phyloP scores from a whole-genome alignment of 35 echinoderm and acorn worm genomes.

The Ptychodera flava region DNA sequence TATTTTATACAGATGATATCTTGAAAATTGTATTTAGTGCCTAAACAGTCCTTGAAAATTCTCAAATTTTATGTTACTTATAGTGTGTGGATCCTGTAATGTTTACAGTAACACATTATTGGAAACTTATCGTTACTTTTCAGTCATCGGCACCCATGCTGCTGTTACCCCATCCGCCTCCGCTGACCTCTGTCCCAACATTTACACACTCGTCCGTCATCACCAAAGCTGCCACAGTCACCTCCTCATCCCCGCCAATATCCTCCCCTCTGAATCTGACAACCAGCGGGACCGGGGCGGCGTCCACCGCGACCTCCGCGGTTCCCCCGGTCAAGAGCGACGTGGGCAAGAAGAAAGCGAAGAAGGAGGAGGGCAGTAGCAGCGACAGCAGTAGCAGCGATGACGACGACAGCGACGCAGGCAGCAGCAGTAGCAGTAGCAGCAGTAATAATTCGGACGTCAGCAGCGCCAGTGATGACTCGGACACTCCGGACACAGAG shows the following conservation, averaged over 20 bases:
- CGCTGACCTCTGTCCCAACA: not conserved
- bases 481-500: not conserved
- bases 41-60: no score
- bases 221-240: not conserved
- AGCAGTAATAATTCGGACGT: not conserved
- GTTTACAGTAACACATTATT: no score
- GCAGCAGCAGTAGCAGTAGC: not conserved
- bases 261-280: not conserved
- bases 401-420: not conserved
- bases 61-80: no score
- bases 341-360: not conserved
- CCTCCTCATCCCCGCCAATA: no score
- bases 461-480: constrained; percentile 6
- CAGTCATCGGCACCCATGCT: not conserved
- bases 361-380: not conserved
- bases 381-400: not conserved
- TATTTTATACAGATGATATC: no score
- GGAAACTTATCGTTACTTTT: not conserved
- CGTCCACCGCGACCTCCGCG: not conserved
- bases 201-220: not conserved
- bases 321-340: not conserved
- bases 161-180: not conserved
- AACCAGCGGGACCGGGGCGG: not conserved
- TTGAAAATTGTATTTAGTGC: no score
- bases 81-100: no score